A percentile compares a stretch with the other conserved stretches of the same genome.
Evolutionary conservation across 2,113 vertebrate genomes (phyloP).

Genomic region (Cynopterus brachyotis): DNA sequence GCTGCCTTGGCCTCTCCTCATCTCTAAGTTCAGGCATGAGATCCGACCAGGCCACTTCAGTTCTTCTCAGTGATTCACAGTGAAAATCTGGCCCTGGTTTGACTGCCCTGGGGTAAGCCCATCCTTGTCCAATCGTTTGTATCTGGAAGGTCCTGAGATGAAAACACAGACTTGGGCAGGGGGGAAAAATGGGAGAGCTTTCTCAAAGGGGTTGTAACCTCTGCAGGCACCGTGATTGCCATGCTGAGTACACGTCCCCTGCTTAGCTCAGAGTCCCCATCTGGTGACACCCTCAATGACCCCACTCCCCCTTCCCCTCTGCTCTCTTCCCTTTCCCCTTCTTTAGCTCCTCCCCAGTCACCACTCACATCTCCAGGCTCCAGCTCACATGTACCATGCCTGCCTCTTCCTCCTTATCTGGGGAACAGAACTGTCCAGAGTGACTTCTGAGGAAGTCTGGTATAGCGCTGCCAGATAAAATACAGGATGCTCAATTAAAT

Average conservation of each 20-base stretch:
- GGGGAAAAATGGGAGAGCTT: background rate
- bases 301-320: background rate
- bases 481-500: background rate
- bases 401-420: background rate
- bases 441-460: background rate
- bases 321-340: background rate
- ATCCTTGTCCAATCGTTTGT: background rate
- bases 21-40: background rate
- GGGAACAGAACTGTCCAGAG: background rate
- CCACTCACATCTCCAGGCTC: background rate
- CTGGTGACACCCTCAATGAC: background rate
- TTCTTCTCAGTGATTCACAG: background rate
- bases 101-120: background rate
- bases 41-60: background rate
- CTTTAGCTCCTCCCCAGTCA: background rate
- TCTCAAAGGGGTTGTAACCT: background rate
- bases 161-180: background rate
- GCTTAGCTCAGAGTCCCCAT: background rate
- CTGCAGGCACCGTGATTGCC: background rate
- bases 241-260: background rate
- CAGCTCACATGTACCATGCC: background rate
- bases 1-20: background rate
- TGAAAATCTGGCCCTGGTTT: background rate
- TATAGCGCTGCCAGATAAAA: background rate
- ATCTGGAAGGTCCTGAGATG: background rate